phyloP scores from a whole-genome alignment of 2,113 vertebrate species.

The Pachyramphus minor region DNA sequence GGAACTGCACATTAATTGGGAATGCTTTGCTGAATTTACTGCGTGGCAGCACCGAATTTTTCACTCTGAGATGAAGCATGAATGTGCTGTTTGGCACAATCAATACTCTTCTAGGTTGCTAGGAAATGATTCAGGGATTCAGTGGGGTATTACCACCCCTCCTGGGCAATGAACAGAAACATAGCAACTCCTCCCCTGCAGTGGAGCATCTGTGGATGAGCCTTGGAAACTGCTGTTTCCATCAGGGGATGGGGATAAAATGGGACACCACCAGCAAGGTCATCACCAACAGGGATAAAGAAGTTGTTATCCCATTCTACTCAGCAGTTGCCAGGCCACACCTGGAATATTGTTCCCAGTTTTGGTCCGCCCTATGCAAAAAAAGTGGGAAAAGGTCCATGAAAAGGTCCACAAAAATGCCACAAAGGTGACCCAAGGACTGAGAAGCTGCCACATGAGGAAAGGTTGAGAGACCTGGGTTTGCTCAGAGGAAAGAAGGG shows the following conservation, averaged over 20 bases:
- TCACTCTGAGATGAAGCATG: background rate
- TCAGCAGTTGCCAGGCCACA: background rate
- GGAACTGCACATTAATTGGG: constrained; percentile 8
- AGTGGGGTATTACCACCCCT: background rate
- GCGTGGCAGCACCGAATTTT: background rate
- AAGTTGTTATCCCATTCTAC: background rate
- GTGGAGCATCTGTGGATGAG: background rate
- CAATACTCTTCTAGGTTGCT: background rate
- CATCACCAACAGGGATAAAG: background rate
- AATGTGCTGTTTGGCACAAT: background rate
- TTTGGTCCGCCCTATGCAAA: background rate
- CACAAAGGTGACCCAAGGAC: background rate
- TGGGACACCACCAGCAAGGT: background rate
- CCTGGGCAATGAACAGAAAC: background rate
- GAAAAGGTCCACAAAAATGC: background rate
- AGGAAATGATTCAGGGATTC: background rate
- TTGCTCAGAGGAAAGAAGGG: background rate
- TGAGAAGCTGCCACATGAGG: background rate
- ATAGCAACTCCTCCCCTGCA: background rate
- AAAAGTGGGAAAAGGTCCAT: background rate
- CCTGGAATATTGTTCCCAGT: background rate
- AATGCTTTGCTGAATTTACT: constrained; percentile 32
- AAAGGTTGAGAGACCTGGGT: background rate
- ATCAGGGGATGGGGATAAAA: background rate
- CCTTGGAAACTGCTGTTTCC: background rate